Percentiles rank a stretch among this genome's conserved stretches.
Evolutionary conservation across 2,888 invertebrate genomes (phyloP).

Genomic region (Scaptomyza caliginosa): DNA sequence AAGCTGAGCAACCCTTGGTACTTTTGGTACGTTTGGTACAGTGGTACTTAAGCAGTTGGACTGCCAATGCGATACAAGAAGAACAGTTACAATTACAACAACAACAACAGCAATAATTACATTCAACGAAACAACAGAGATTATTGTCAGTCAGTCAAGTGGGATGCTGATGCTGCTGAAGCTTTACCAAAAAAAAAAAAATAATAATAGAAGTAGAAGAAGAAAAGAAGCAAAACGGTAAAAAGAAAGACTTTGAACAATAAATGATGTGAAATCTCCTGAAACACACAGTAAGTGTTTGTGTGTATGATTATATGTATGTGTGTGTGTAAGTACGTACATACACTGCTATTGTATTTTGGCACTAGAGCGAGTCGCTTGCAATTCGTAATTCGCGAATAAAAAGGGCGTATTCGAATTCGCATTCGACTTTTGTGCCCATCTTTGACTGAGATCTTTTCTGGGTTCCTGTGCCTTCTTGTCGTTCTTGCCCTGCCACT

Average conservation of each 20-base stretch:
- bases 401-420: slow-evolving; percentile 43
- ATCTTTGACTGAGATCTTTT: slow-evolving; percentile 33
- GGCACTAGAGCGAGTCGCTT: slow-evolving; percentile 27
- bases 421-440: slow-evolving; percentile 31
- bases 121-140: slow-evolving; percentile 64
- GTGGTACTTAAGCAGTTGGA: slow-evolving; percentile 34
- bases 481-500: slow-evolving; percentile 60
- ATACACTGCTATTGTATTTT: slow-evolving; percentile 18
- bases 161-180: slow-evolving; percentile 50
- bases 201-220: too few species aligned
- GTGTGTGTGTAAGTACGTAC: slow-evolving; percentile 10
- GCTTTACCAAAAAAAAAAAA: slow-evolving; percentile 45
- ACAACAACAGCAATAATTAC: slow-evolving; percentile 57
- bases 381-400: slow-evolving; percentile 60
- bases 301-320: slow-evolving; percentile 5
- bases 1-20: background rate
- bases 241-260: slow-evolving; percentile 58
- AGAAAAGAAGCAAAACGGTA: too few species aligned
- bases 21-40: slow-evolving; percentile 8
- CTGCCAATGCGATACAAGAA: slow-evolving; percentile 6
- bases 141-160: slow-evolving; percentile 70
- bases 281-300: slow-evolving; percentile 34
- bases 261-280: slow-evolving; percentile 74
- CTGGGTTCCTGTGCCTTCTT: slow-evolving; percentile 30
- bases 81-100: slow-evolving; percentile 13